phyloP scores from a whole-genome alignment of 2,113 vertebrate genomes.

The Colinus virginianus region DNA sequence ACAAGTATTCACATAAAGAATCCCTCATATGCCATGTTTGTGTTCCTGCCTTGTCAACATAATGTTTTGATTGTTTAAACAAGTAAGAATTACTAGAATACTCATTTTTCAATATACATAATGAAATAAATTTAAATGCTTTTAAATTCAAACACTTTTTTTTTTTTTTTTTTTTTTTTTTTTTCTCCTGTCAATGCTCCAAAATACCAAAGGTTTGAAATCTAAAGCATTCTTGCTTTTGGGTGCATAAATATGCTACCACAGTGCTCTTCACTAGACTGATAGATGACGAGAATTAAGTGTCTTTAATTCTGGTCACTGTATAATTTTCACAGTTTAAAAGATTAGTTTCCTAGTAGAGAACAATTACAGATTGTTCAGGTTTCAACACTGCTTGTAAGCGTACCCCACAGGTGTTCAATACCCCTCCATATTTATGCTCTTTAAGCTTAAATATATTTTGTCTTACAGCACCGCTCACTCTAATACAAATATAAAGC shows the following conservation, averaged over 20 bases:
- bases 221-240: not conserved
- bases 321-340: conserved; percentile 2
- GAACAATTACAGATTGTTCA: not conserved
- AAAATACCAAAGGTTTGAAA: not conserved
- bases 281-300: not conserved
- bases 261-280: not conserved
- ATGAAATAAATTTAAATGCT: not conserved
- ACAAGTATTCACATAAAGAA: not conserved
- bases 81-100: not conserved
- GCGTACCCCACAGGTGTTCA: not conserved
- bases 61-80: not conserved
- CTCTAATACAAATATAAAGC: not conserved
- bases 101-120: not conserved
- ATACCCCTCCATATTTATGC: not conserved
- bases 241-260: not conserved
- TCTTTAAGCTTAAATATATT: not conserved
- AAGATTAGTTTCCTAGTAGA: not conserved
- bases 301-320: not conserved
- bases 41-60: not conserved
- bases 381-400: not conserved
- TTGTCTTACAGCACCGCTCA: not conserved
- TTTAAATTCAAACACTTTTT: not conserved
- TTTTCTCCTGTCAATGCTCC: not conserved
- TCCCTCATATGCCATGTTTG: accelerated
- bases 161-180: not conserved